These are phyloP conservation scores for Ciconia boyciana DNA, from an alignment of 2,113 vertebrate genomes.

Conservation along the genomic window DNA sequence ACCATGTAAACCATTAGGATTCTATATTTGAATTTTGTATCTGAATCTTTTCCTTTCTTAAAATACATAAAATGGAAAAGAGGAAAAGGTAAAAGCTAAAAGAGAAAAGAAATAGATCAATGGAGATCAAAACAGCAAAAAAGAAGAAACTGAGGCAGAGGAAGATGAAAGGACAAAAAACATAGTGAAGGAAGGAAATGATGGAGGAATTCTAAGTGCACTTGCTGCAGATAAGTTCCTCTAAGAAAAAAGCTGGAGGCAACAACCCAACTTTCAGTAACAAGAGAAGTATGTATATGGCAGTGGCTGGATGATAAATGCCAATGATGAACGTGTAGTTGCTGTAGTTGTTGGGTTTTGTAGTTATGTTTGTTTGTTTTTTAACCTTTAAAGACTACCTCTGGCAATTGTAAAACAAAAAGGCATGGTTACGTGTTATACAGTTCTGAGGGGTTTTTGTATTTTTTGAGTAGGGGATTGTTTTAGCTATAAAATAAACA, in stretches of 20 bases:
- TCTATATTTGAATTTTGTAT: background rate
- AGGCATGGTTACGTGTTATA: rapidly evolving
- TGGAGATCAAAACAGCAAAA: background rate
- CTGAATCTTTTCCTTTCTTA: background rate
- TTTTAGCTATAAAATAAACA: background rate
- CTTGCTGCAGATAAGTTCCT: background rate
- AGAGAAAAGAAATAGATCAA: background rate
- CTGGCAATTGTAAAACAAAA: background rate
- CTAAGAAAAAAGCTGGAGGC: background rate
- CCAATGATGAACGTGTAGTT: background rate
- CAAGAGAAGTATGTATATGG: background rate
- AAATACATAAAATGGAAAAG: background rate
- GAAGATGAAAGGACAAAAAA: background rate
- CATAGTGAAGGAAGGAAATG: background rate
- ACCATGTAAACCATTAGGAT: background rate
- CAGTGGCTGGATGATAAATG: background rate
- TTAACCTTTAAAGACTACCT: background rate
- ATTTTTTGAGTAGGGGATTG: background rate
- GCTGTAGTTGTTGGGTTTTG: background rate
- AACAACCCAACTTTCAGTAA: background rate
- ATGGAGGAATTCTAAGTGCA: background rate
- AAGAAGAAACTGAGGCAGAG: background rate
- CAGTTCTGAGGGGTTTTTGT: background rate
- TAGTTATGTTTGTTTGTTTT: background rate
- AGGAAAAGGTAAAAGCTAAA: background rate